Evolutionary conservation across 2,888 invertebrate species (phyloP).

Genomic region (Drosophila nigritarsus): DNA sequence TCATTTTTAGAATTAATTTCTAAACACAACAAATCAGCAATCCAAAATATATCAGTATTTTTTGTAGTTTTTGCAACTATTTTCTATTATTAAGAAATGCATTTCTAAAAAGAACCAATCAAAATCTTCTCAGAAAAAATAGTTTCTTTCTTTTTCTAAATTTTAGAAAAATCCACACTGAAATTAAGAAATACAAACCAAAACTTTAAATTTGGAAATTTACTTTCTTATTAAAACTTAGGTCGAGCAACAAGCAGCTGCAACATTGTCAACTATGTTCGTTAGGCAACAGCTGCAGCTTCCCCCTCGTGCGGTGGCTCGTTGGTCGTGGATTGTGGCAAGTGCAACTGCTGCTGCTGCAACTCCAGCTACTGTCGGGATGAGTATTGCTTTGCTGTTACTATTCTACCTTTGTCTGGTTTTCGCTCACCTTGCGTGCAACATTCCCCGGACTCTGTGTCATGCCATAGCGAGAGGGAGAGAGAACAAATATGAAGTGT

Average conservation of each 20-base stretch:
- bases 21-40: not conserved
- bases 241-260: conserved; percentile 14
- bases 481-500: conserved; percentile 54
- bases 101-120: not conserved
- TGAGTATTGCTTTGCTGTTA: not conserved
- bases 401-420: not conserved
- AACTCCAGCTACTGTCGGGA: conserved; percentile 16
- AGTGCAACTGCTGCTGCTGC: conserved; percentile 26
- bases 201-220: not conserved
- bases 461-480: conserved; percentile 44
- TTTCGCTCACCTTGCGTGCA: conserved; percentile 1
- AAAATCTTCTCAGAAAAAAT: not conserved
- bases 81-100: not conserved
- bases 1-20: not conserved
- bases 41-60: accelerated
- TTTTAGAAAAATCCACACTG: too few relatives aligned
- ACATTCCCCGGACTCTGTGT: conserved; percentile 28
- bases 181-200: too few relatives aligned
- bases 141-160: not conserved
- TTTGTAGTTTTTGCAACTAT: not conserved
- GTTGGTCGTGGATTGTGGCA: conserved; percentile 10
- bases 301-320: conserved; percentile 3
- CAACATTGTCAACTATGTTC: conserved; percentile 44
- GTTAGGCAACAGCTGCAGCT: conserved; percentile 6
- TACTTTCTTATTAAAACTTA: not conserved